Evolutionary conservation across 1,140 invertebrate genomes (phyloP).

Genomic region (Apolygus lucorum): DNA sequence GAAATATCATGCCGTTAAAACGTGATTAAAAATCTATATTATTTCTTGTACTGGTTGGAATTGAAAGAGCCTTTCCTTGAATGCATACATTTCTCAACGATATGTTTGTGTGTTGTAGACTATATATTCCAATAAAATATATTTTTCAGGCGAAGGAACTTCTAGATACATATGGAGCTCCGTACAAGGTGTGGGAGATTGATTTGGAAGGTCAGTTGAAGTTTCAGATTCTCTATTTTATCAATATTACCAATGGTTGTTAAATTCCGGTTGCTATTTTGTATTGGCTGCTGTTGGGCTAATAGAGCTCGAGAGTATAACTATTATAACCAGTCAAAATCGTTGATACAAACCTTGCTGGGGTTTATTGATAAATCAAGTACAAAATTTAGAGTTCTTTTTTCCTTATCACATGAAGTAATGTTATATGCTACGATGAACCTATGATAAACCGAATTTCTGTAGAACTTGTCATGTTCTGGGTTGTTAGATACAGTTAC

Average conservation of each 20-base stretch:
- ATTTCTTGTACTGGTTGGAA: background rate
- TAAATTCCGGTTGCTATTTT: background rate
- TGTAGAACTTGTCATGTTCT: no score
- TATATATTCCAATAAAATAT: no score
- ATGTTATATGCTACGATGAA: no score
- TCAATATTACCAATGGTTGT: background rate
- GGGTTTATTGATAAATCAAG: no score
- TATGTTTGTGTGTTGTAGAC: no score
- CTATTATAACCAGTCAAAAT: background rate
- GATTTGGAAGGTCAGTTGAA: background rate
- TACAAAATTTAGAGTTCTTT: no score
- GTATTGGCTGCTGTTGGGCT: background rate
- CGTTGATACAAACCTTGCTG: no score
- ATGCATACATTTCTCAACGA: no score
- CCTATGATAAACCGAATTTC: no score
- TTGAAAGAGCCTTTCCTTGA: background rate
- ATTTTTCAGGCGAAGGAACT: constrained; percentile 7
- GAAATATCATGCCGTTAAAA: background rate
- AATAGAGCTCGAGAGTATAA: no score
- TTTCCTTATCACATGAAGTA: no score
- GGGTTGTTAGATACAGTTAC: no score
- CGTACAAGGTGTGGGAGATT: background rate
- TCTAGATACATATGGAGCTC: background rate
- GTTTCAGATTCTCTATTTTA: background rate
- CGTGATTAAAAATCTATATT: background rate